These are phyloP conservation scores for Leucoraja erinaceus DNA, from an alignment of 2,113 vertebrate genomes.

Conservation along the genomic window DNA sequence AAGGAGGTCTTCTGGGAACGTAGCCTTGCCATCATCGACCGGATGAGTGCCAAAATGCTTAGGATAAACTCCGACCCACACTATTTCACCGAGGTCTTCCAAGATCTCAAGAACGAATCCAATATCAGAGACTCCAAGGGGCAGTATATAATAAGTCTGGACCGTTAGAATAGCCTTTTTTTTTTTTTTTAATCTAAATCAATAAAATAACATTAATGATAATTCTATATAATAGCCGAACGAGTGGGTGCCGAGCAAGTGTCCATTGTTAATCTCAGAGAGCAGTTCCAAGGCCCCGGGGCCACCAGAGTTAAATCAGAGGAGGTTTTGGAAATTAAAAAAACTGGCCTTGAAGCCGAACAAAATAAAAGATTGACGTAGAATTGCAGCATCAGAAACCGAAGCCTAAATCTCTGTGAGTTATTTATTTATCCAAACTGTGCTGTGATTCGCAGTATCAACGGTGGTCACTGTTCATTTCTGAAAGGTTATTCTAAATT, in stretches of 20 bases:
- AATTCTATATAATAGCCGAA: background rate
- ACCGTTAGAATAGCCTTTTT: slow-evolving; percentile 60
- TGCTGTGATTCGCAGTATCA: slow-evolving; percentile 50
- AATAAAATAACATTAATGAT: background rate
- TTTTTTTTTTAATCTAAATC: slow-evolving; percentile 6
- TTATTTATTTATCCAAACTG: background rate
- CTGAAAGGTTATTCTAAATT: background rate
- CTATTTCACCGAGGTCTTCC: slow-evolving; percentile 94
- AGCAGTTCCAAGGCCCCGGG: background rate
- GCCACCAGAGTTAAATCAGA: background rate
- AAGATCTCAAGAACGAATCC: slow-evolving; percentile 89
- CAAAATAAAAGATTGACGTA: background rate
- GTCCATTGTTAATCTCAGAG: background rate
- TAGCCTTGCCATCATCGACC: slow-evolving; percentile 81
- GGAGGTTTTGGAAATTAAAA: background rate
- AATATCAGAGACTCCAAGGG: slow-evolving; percentile 62
- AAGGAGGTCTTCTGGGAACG: slow-evolving; percentile 91
- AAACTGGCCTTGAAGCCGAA: background rate
- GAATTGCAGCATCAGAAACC: background rate
- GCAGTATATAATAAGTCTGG: slow-evolving; percentile 75
- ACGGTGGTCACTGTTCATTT: slow-evolving; percentile 10
- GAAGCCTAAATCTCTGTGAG: background rate
- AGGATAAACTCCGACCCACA: slow-evolving; percentile 89
- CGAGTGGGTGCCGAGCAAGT: too few species aligned
- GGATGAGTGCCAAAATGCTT: slow-evolving; percentile 89